Base-by-base conservation (phyloP, 2,888 invertebrate genomes). In the Rutpela maculata region DNA sequence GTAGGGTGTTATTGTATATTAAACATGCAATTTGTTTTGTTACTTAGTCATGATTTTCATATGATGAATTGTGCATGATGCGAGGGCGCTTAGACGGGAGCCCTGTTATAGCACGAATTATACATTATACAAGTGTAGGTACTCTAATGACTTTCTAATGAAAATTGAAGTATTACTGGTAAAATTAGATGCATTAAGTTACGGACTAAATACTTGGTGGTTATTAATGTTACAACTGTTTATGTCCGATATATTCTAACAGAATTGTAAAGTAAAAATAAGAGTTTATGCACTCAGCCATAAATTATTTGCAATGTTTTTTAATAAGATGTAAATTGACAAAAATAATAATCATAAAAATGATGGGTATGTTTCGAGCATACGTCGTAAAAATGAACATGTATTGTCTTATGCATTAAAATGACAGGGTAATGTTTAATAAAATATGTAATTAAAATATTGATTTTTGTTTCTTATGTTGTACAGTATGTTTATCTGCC, bases 21-120 rank as follows among this genome's bases (percentile, higher is more conserved):
- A 67, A 67, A 67, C 55, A 38, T 67, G 67, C 67, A 67, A 67
- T 67, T 67, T 55, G 67, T 55, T 67, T 56, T 67, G 67, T 67
- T 67, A 67, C 67, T 67, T 67, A 67, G 67, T 67, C 67, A 67
- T 67, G 67, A 67, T 67, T 67, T 31, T 57, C 38, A 31, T 59
- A 35, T 59, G 69, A 59, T 69, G 57, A 69, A 69, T 69, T 38
- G 43, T 10, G 35, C 19, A 22, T n/a, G 62, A 31, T 35, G 26
- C 62, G 31, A 17, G 56, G 59, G 59, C 17, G 12, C 12, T 7
- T 35, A 35, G 12, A 31, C 10, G 26, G 19, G 55, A 55, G 22
- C 55, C 67, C 35, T 18, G 17, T 68, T 31, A n/a, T n/a, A 38
- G 31, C 18, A 35, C 38, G 19, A 60, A 60, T 70, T 69, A 55